These are phyloP conservation scores for Prolemur simus DNA, from an alignment of 2,113 vertebrate species.

Conservation along the genomic window DNA sequence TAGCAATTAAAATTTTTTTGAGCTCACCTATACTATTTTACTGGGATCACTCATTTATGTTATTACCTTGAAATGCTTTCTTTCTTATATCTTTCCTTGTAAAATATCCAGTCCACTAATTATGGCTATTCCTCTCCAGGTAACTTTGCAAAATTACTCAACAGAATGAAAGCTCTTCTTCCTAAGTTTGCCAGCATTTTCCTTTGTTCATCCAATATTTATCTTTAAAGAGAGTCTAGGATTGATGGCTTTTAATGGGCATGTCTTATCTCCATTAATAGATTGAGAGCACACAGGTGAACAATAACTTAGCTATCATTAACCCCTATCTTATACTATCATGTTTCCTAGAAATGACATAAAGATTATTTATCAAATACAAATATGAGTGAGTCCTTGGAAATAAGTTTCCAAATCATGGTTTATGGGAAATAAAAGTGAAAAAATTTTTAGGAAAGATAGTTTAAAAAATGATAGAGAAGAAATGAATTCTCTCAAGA, in stretches of 20 bases:
- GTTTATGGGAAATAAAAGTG: neutral
- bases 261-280: neutral
- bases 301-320: neutral
- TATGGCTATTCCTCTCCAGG: neutral
- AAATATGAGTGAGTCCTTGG: neutral
- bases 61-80: neutral
- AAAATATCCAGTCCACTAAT: neutral
- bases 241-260: neutral
- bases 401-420: neutral
- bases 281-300: neutral
- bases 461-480: neutral
- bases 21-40: neutral
- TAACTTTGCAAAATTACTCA: neutral
- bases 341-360: neutral
- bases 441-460: neutral
- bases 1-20: neutral
- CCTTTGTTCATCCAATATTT: neutral
- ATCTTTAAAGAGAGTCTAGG: neutral
- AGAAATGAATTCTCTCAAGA: neutral
- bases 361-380: neutral
- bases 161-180: neutral
- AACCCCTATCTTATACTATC: neutral
- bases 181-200: neutral
- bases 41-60: neutral
- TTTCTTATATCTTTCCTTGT: neutral